Evolutionary conservation across 1,140 invertebrate genomes (phyloP), one percentile per base, ranked within the genome.

Genomic region (Rhyzopertha dominica): DNA sequence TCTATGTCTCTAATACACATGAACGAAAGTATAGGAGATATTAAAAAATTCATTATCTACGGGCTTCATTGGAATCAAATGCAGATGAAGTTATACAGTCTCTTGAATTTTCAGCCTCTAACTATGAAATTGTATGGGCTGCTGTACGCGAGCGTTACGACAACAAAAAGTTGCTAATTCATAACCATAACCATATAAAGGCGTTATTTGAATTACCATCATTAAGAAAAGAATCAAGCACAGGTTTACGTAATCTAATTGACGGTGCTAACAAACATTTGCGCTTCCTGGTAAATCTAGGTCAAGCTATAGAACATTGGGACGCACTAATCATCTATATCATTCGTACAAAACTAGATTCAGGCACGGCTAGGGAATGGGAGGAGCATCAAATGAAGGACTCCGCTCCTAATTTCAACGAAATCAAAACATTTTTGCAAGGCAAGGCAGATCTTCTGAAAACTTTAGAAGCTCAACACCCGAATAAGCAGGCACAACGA

Each of bases 31-130:
- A 38, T 62, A 2, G 30, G 20, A 18, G 22, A 49, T 7, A 56
- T 61, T 28, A 51, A 66, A 49, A 61, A 58, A 28, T 54, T 58
- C 56, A 64, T 41, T 62, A 66, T 44, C 40, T 65, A 31, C 31
- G 52, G 10, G 47, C 61, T 4, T 52, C 54, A 42, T 39, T 66
- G 16, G 43, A 55, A 26, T 53, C 51, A 5, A 45, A 50, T 26
- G 59, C 62, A 1, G 25, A 32, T 1, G 31, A 56, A 16, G 50
- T 62, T 2, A 52, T 67, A 12, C 38, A 56, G 43, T 47, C 47
- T 9, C 39, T 65, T 16, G 53, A 56, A 16, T 51, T 59, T 12
- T 49, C 20, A 0, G 35, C 48, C 7, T 35, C 39, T 8, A 66
- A 61, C 48, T 66, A 64, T 29, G 16, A 17, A 0, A 39, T 36